phyloP scores from a whole-genome alignment of 2,797 vertebrate genomes.

The Avahi laniger region DNA sequence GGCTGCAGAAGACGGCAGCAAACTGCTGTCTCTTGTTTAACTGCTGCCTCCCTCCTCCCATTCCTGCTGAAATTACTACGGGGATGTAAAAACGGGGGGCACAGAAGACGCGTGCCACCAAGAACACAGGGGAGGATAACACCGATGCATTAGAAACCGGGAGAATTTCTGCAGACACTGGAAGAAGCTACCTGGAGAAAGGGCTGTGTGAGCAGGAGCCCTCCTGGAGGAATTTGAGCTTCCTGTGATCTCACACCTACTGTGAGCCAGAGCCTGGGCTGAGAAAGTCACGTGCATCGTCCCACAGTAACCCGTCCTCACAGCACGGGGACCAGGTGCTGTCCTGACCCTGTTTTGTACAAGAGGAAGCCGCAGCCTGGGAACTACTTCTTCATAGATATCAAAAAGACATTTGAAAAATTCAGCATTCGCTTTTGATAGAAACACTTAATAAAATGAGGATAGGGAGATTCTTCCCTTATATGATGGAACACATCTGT shows the following conservation, averaged over 20 bases:
- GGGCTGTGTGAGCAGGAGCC: background rate
- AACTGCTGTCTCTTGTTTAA: background rate
- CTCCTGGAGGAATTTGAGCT: too few species aligned
- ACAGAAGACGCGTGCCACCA: fast-evolving
- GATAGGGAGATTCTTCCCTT: background rate
- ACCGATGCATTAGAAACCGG: background rate
- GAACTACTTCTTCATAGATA: background rate
- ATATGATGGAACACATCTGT: too few species aligned
- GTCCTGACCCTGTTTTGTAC: background rate
- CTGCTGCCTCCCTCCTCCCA: background rate
- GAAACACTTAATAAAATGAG: background rate
- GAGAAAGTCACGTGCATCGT: background rate
- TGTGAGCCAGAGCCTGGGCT: background rate
- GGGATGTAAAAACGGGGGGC: background rate
- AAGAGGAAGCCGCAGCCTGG: background rate
- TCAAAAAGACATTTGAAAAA: background rate
- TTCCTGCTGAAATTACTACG: background rate
- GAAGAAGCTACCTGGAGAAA: background rate
- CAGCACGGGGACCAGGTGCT: background rate
- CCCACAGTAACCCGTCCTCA: background rate
- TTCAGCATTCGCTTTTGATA: background rate
- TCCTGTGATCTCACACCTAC: background rate
- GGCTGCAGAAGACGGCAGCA: fast-evolving
- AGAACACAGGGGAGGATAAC: background rate
- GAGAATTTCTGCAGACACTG: background rate